Evolutionary conservation across 2,888 invertebrate species (phyloP).

Genomic region (Tachina grossa): DNA sequence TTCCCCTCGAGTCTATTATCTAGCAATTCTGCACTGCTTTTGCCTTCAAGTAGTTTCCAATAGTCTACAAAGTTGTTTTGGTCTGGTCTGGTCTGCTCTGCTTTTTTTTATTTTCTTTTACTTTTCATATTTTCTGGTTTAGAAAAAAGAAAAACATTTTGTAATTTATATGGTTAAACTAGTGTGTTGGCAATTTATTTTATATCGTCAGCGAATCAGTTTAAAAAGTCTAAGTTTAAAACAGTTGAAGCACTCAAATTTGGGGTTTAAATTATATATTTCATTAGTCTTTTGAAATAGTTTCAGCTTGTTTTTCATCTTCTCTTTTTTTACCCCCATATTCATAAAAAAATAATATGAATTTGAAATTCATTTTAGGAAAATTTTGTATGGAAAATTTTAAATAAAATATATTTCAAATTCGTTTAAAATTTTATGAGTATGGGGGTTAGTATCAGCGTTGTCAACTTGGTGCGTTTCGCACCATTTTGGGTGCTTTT

Average conservation of each 20-base stretch:
- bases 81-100: neutral
- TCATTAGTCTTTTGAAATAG: constrained; percentile 30
- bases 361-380: too few relatives aligned
- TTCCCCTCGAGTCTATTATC: neutral
- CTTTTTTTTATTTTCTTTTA: constrained; percentile 21
- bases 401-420: too few relatives aligned
- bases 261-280: constrained; percentile 62
- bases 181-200: constrained; percentile 46
- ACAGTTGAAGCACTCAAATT: constrained; percentile 50
- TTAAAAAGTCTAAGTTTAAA: neutral
- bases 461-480: too few relatives aligned
- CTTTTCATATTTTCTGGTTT: neutral
- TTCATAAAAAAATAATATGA: too few relatives aligned
- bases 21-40: neutral
- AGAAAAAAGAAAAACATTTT: constrained; percentile 30
- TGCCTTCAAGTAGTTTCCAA: neutral
- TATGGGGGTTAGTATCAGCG: too few relatives aligned
- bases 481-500: too few relatives aligned
- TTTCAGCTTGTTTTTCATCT: neutral
- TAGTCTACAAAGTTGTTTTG: constrained; percentile 23
- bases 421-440: too few relatives aligned
- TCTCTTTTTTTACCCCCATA: neutral
- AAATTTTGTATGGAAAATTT: too few relatives aligned
- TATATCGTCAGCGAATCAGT: constrained; percentile 2
- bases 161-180: constrained; percentile 60